phyloP scores from a whole-genome alignment of 2,797 vertebrate species.

The Sebastes trivittatus region DNA sequence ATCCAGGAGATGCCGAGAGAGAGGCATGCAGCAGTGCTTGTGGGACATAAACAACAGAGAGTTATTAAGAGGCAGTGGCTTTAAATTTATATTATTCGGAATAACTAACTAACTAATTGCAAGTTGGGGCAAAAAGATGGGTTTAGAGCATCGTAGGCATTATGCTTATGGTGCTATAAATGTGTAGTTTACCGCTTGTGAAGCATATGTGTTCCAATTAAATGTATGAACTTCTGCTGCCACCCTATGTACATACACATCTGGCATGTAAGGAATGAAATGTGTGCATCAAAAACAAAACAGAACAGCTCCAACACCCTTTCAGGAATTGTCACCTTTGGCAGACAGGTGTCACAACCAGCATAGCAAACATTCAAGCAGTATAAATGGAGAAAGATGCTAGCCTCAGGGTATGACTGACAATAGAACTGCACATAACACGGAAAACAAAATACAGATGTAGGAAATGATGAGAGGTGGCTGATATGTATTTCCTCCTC shows the following conservation, averaged over 20 bases:
- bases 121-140: too few relatives aligned
- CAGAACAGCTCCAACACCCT: background rate
- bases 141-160: too few relatives aligned
- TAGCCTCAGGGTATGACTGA: conserved; percentile 55
- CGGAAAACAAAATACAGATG: background rate
- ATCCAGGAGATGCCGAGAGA: too few relatives aligned
- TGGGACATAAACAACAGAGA: too few relatives aligned
- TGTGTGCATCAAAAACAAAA: background rate
- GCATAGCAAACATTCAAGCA: conserved; percentile 3
- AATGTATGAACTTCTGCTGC: background rate
- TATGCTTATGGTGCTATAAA: background rate
- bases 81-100: too few relatives aligned
- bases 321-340: conserved; percentile 37
- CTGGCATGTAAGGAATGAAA: background rate
- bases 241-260: background rate
- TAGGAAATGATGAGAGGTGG: background rate
- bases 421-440: background rate
- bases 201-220: background rate
- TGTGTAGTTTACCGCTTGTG: background rate
- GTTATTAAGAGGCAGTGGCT: too few relatives aligned
- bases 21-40: too few relatives aligned
- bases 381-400: conserved; percentile 44
- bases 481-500: background rate
- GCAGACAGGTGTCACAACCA: conserved; percentile 2
- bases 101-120: too few relatives aligned